Evolutionary conservation across 2,888 invertebrate genomes (phyloP), one percentile per base, ranked within the genome.

Genomic region (Odontocerum albicorne): DNA sequence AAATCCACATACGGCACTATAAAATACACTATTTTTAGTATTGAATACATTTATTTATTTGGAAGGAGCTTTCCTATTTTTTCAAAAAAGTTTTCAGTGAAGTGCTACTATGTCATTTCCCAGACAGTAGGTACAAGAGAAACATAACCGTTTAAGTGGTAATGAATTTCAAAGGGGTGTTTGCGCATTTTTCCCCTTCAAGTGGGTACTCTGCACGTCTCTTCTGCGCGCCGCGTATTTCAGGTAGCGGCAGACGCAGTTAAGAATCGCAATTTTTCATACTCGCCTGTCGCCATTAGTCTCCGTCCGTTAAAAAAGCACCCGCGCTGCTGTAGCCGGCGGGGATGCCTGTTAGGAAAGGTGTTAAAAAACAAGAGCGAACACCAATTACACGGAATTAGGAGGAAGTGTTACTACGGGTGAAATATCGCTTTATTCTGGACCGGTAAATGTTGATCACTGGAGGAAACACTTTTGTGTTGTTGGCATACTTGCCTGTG

Each of bases 201-300:
- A n/a, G n/a, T n/a, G n/a, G n/a, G n/a, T n/a, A n/a, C n/a, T n/a
- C n/a, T n/a, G n/a, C n/a, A n/a, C n/a, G n/a, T n/a, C n/a, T n/a
- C n/a, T n/a, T 21, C 8, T 32, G 16, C 40, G 33, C 36, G 55
- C 49, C 50, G 43, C 49, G 55, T 55, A 47, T 12, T 10, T n/a
- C n/a, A n/a, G n/a, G n/a, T n/a, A n/a, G n/a, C n/a, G n/a, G n/a
- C n/a, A n/a, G n/a, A n/a, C n/a, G n/a, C n/a, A n/a, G n/a, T 4
- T 33, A 59, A 55, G 59, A 55, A 55, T 56, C 40, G 59, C 27
- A 53, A 59, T 59, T 59, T 59, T 59, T 59, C 59, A 59, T 59
- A 59, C 55, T 56, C 50, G 52, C 55, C 39, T 50, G 32, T 43
- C 44, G 55, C 53, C 56, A 59, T 59, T 59, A 56, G 45, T 59